Evolutionary conservation across 2,888 invertebrate species (phyloP).

Genomic region (Teleogryllus oceanicus): DNA sequence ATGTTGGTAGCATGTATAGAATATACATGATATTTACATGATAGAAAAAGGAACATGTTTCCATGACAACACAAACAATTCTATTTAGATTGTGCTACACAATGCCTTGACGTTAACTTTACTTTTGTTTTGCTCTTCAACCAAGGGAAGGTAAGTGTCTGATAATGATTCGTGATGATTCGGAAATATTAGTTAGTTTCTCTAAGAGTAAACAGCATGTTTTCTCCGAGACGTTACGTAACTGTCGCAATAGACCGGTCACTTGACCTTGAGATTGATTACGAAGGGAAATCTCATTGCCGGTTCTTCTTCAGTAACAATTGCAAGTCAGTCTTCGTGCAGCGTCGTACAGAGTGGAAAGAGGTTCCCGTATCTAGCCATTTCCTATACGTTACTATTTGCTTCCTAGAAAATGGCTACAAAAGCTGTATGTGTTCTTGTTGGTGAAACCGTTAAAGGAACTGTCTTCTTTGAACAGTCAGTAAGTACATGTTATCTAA

Average conservation of each 20-base stretch:
- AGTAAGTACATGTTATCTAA: conserved; percentile 49
- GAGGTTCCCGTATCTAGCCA: not conserved
- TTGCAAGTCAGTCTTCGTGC: not conserved
- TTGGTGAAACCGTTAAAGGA: conserved; percentile 75
- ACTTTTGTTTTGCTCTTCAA: no score
- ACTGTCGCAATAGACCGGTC: not conserved
- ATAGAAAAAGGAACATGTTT: no score
- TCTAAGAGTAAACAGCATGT: no score
- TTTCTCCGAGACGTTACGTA: not conserved
- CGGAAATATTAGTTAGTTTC: no score
- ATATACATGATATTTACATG: no score
- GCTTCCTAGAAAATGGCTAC: conserved; percentile 46
- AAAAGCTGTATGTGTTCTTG: conserved; percentile 84
- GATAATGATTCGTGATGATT: no score
- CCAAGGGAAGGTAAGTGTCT: no score
- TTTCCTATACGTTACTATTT: not conserved
- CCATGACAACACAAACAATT: no score
- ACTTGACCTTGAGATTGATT: not conserved
- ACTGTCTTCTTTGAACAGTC: conserved; percentile 76
- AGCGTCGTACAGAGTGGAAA: no score
- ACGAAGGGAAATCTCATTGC: not conserved
- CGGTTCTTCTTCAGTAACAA: not conserved
- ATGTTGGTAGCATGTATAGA: no score
- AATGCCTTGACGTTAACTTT: no score
- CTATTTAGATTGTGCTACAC: no score